These are phyloP conservation scores for Morelia viridis DNA, from an alignment of 2,797 vertebrate genomes.

Conservation along the genomic window DNA sequence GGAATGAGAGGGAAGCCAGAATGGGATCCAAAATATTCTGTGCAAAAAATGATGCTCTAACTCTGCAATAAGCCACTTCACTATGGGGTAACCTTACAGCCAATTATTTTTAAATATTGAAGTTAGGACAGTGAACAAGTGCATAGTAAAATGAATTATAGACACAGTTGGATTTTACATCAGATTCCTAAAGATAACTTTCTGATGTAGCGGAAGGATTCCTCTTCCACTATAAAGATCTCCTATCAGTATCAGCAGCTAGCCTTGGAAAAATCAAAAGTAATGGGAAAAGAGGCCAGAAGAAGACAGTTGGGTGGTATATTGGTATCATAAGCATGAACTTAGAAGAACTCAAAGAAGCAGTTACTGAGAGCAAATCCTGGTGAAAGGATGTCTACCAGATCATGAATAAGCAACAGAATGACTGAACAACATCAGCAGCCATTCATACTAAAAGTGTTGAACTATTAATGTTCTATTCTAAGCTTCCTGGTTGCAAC, in stretches of 20 bases:
- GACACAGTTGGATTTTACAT: not conserved
- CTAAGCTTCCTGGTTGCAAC: not conserved
- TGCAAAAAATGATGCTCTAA: not conserved
- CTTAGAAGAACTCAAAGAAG: not conserved
- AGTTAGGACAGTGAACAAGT: not conserved
- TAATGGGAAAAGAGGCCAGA: not conserved
- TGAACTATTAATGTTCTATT: not conserved
- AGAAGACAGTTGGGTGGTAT: not conserved
- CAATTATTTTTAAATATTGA: not conserved
- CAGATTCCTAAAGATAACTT: not conserved
- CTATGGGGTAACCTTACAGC: not conserved
- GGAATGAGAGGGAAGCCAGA: not conserved
- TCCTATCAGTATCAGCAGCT: not conserved
- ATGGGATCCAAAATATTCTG: not conserved
- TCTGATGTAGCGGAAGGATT: not conserved
- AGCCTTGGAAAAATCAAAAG: not conserved
- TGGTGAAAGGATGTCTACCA: not conserved
- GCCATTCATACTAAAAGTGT: not conserved
- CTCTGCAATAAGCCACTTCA: not conserved
- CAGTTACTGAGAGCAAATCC: not conserved
- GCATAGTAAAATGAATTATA: not conserved
- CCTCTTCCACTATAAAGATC: not conserved
- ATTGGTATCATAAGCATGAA: not conserved
- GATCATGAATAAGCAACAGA: not conserved
- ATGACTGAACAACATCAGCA: not conserved